Conservation (phyloP, 2,113 vertebrate species). For the Bubo bubo region DNA sequence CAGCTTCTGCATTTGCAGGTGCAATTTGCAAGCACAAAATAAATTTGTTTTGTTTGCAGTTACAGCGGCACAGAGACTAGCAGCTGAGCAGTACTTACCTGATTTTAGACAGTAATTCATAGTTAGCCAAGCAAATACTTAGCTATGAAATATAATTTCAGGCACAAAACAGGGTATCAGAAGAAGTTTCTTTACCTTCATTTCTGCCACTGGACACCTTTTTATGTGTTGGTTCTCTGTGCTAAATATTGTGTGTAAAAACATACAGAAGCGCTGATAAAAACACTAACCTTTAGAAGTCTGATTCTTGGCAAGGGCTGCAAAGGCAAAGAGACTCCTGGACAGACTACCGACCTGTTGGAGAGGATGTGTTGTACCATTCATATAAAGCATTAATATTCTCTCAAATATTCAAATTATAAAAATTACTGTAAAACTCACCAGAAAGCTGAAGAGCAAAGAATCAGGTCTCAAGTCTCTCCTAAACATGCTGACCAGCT, state of each 20-base stretch:
- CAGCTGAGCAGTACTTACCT: background rate
- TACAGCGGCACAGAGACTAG: background rate
- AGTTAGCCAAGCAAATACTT: background rate
- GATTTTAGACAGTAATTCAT: background rate
- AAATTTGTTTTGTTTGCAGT: background rate
- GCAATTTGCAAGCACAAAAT: background rate
- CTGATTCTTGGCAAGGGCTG: slow-evolving; percentile 45
- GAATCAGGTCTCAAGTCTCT: background rate
- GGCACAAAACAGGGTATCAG: background rate
- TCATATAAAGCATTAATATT: background rate
- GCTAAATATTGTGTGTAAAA: background rate
- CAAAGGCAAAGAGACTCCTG: slow-evolving; percentile 28
- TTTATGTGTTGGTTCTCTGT: background rate
- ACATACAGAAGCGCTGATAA: background rate
- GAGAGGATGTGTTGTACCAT: background rate
- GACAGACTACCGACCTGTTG: slow-evolving; percentile 28
- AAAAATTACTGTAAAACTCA: background rate
- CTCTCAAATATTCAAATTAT: background rate
- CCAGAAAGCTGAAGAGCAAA: slow-evolving; percentile 58
- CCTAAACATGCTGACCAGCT: background rate
- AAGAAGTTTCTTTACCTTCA: background rate
- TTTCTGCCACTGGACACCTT: background rate
- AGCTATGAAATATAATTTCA: background rate
- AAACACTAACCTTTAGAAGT: slow-evolving; percentile 47
- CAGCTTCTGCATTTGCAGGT: background rate